These are phyloP conservation scores for Aratinga solstitialis DNA, from an alignment of 2,797 vertebrate species.

Conservation along the genomic window DNA sequence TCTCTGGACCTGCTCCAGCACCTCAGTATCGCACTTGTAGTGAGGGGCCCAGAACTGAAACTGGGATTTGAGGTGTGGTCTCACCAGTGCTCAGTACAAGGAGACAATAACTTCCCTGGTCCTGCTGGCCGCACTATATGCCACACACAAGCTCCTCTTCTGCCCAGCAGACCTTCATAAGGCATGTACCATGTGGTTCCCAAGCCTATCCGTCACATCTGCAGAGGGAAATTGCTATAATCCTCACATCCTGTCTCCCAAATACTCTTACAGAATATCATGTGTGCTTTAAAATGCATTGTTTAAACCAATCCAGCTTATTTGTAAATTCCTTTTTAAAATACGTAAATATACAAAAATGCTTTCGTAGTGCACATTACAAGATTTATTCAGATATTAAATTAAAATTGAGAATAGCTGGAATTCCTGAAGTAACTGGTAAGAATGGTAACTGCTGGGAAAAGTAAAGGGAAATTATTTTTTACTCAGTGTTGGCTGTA, in stretches of 20 bases:
- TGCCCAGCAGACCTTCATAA: not conserved
- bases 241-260: not conserved
- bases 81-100: not conserved
- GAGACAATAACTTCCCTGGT: not conserved
- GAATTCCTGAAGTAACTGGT: conserved; percentile 2
- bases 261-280: not conserved
- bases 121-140: not conserved
- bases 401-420: not conserved
- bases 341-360: not conserved
- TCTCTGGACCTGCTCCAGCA: not conserved
- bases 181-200: rapidly evolving
- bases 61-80: not conserved
- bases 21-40: not conserved
- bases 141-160: not conserved
- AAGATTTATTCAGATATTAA: not conserved
- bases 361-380: not conserved
- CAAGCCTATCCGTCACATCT: not conserved
- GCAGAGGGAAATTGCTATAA: not conserved
- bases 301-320: not conserved
- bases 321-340: not conserved
- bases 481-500: not conserved
- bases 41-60: not conserved
- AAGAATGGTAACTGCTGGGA: not conserved
- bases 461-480: not conserved
- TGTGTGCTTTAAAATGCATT: not conserved